Base-by-base conservation (phyloP, 2,888 invertebrate species). In the Polydrusus tereticollis region DNA sequence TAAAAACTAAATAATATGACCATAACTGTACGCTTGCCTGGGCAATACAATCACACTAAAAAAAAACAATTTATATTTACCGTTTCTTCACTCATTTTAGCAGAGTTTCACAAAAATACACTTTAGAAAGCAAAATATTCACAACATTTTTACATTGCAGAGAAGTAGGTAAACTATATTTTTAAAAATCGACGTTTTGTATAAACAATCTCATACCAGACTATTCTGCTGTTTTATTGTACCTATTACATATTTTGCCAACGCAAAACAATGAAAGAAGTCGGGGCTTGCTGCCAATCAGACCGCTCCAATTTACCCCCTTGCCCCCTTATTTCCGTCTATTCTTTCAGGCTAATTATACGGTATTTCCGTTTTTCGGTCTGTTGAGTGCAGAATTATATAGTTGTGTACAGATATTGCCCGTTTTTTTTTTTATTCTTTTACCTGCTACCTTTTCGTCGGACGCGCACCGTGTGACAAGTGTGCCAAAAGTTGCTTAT, bases 341-440 rank as follows among this genome's bases (percentile, higher is more conserved):
- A 81, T 81, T 81, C 81, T 82, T 80, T 78, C 23, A 77, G 77
- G 80, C 81, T 82, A 82, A 82, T 82, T 82, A 80, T 80, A 81
- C 75, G 77, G 78, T 72, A 76, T 78, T 81, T 82, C 81, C 82
- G 81, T 77, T 79, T 79, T 79, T 81, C 66, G 73, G 73, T 73
- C 73, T 73, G 69, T 65, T 73, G 69, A 36, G 43, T 41, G 47
- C 5, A 23, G 47, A 41, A 6, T 14, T 14, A 14, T 12, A 29
- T 29, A 1, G 23, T n/a, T 29, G 23, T 23, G 33, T 50, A 63
- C 63, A 29, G 63, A 36, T 63, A 63, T 47, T 21, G 36, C 50
- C 50, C 63, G 7, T 1, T 1, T 12, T 2, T 4, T 4, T 29
- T 5, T 29, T 5, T 29, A 29, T 7, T 7, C 29, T n/a, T n/a